These are phyloP conservation scores for Eristalis arbustorum DNA, from an alignment of 2,888 invertebrate genomes.

Conservation along the genomic window DNA sequence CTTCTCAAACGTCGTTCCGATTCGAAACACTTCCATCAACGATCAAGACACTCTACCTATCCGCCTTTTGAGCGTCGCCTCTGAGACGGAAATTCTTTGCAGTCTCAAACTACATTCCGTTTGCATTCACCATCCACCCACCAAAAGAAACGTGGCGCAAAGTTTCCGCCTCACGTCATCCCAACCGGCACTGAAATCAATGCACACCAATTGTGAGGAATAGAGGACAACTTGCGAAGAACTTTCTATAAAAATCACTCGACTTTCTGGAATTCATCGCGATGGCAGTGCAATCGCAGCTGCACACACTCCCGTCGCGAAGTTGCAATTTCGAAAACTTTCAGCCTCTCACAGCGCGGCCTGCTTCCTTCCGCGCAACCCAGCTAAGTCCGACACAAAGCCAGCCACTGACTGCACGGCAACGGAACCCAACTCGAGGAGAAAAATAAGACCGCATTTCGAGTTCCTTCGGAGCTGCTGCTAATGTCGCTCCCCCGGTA, in stretches of 20 bases:
- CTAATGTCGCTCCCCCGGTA: constrained; percentile 51
- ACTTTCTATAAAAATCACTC: constrained; percentile 56
- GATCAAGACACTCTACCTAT: neutral
- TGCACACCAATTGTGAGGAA: constrained; percentile 35
- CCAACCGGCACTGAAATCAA: constrained; percentile 34
- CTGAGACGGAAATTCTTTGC: neutral
- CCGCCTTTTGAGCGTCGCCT: neutral
- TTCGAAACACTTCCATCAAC: neutral
- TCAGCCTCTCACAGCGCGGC: constrained; percentile 4
- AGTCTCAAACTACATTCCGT: neutral
- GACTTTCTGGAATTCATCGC: constrained; percentile 20
- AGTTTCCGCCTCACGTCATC: neutral
- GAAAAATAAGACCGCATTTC: constrained; percentile 16
- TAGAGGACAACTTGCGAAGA: constrained; percentile 14
- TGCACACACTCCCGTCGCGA: constrained; percentile 27
- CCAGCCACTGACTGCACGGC: neutral
- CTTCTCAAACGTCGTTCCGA: neutral
- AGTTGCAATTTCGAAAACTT: neutral
- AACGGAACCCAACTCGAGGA: constrained; percentile 13
- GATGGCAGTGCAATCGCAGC: constrained; percentile 47
- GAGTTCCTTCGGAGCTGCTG: constrained; percentile 27
- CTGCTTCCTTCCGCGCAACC: constrained; percentile 15
- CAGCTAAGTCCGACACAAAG: neutral
- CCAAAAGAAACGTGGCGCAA: neutral
- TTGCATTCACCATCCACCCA: neutral